Evolutionary conservation across 2,888 invertebrate genomes (phyloP).

Genomic region (Synanthedon formicaeformis): DNA sequence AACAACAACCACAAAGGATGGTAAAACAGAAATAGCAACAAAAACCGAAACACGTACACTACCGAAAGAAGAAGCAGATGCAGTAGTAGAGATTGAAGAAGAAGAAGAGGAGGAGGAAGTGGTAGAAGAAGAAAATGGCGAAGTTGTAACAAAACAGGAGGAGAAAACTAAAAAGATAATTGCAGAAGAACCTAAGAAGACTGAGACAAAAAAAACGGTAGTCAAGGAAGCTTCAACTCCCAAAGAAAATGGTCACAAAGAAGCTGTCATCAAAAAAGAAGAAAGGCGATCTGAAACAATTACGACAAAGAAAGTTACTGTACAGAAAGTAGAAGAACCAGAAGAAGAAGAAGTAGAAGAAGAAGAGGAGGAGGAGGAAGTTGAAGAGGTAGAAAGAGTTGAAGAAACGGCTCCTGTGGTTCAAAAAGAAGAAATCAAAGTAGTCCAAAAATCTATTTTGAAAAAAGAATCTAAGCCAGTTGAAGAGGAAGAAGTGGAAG

Average conservation of each 20-base stretch:
- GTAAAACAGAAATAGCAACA: conserved; percentile 53
- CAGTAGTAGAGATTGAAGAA: conserved; percentile 14
- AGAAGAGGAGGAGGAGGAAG: conserved; percentile 27
- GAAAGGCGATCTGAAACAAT: conserved; percentile 39
- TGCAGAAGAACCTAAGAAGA: background rate
- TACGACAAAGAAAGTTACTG: conserved; percentile 42
- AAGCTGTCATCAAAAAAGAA: conserved; percentile 34
- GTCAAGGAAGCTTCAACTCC: conserved; percentile 8
- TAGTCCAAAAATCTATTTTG: background rate
- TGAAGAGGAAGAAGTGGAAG: conserved; percentile 8
- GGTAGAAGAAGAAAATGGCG: conserved; percentile 7
- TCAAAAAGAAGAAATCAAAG: conserved; percentile 4
- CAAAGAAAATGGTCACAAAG: conserved; percentile 23
- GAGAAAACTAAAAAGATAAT: background rate
- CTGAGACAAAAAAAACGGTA: conserved; percentile 9
- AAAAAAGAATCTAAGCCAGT: conserved; percentile 2
- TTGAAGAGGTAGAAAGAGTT: conserved; percentile 20
- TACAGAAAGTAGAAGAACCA: conserved; percentile 25
- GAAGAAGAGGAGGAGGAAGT: conserved; percentile 37
- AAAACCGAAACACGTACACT: conserved; percentile 52
- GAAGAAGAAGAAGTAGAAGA: conserved; percentile 22
- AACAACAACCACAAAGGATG: conserved; percentile 55
- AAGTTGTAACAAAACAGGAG: background rate
- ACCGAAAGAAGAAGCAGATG: conserved; percentile 39
- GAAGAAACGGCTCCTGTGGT: conserved; percentile 18